Base-by-base conservation (phyloP, 92 coral and sea anemone genomes). In the Parazoanthus darwini region DNA sequence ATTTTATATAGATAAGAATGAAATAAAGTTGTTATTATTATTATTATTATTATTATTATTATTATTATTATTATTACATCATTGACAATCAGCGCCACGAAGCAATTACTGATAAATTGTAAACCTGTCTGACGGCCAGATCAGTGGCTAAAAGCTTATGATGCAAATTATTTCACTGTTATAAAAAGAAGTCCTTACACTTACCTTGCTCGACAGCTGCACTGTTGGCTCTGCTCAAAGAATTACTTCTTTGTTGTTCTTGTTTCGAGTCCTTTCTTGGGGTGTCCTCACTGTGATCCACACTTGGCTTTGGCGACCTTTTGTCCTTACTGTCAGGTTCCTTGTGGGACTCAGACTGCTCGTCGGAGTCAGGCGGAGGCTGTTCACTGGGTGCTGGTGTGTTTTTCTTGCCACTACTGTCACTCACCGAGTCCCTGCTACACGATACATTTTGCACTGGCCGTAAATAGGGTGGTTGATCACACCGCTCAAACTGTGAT, bases 401-500 rank as follows among this genome's bases (percentile, higher is more conserved):
- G 73, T 42, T 85, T 44, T 79, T 78, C 81, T 54, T 63, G 73
- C 82, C 20, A 82, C 36, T 72, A 35, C 81, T 89, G 59, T 95
- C 98, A 46, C 81, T 92, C 82, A 95, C 91, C 3, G 96, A 95
- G 90, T 95, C 98, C 77, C 94, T 80, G 89, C 98, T 95, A 43
- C 88, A 56, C 6, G 96, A 91, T 0, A 93, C 77, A 86, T 95
- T 97, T 83, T 87, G 94, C 39, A 95, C 74, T 13, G 94, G 89
- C 36, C 93, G 92, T 83, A 95, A 93, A 84, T 90, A 97, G 2
- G 99, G 99, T 63, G 99, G 96, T 48, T 94, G 96, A 35, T 94
- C 98, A 79, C 98, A 90, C 37, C 98, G 98, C 86, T 97, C 99
- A 80, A 97, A 97, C 91, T 95, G 99, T 71, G 98, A 93, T 13